Base-by-base conservation (phyloP, 2,888 invertebrate species). In the Hirtodrosophila trivittata region DNA sequence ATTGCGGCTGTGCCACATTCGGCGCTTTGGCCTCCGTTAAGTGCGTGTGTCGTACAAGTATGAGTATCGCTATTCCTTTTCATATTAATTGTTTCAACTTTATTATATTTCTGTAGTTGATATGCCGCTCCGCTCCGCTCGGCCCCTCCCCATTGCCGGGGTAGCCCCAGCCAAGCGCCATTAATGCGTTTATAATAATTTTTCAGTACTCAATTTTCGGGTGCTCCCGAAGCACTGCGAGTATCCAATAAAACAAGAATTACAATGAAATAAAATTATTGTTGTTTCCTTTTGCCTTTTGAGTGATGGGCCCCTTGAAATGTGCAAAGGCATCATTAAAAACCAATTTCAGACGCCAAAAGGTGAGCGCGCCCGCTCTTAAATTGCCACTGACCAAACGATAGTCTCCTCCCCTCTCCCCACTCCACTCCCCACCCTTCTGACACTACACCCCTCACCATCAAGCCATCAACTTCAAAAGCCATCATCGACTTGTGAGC, bases 171-270 rank as follows among this genome's bases (percentile, higher is more conserved):
- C 33, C 10, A 62, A 77, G 84, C 77, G 75, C 82, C 86, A 84
- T 84, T 86, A 86, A 86, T 86, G 87, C 78, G 82, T 84, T 87
- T 87, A 77, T 87, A 86, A 86, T 85, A 82, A 86, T 86, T 84
- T 84, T 74, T 73, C 72, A 80, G 77, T 66, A 70, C 71, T 58
- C 72, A 71, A 69, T 71, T 75, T 63, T 47, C 35, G 51, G 55
- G 32, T 64, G 52, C 58, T 56, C 37, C 41, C 28, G 43, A 12
- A 10, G 33, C 14, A 14, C 46, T 37, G 18, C 33, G 50, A 52
- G 45, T 51, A 47, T 54, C 47, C 25, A 14, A 28, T 28, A 32
- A 33, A 59, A 57, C 7, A 43, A 13, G 46, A 38, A 33, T 33
- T 13, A 28, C 41, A 7, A 52, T 7, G 28, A 51, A 16, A 5